A percentile compares a stretch with the other conserved stretches of the same genome.
phyloP scores from a whole-genome alignment of 2,888 invertebrate genomes.

The Leptopilina myrica region DNA sequence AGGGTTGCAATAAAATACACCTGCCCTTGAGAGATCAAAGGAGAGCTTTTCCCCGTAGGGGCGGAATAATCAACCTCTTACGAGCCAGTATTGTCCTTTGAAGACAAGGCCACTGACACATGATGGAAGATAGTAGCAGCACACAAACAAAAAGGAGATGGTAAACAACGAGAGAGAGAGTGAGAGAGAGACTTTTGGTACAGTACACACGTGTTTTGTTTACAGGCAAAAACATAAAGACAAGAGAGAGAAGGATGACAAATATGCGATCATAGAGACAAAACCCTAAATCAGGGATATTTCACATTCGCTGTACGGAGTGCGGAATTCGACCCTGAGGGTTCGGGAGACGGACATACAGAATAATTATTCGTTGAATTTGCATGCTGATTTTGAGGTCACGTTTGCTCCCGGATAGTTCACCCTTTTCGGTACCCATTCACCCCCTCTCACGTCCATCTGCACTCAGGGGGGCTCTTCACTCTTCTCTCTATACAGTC shows the following conservation, averaged over 20 bases:
- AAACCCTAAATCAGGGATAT: slow-evolving; percentile 43
- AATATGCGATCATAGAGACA: slow-evolving; percentile 42
- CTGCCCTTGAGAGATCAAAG: slow-evolving; percentile 20
- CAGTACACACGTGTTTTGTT: not conserved
- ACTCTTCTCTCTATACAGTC: slow-evolving; percentile 27
- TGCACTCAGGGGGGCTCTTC: slow-evolving; percentile 38
- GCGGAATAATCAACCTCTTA: slow-evolving; percentile 14
- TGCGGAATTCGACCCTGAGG: slow-evolving; percentile 46
- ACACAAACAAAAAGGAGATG: not conserved
- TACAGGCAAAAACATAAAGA: slow-evolving; percentile 26
- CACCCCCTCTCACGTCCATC: not conserved
- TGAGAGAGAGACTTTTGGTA: not conserved
- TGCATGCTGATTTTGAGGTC: slow-evolving; percentile 75
- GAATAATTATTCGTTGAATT: slow-evolving; percentile 74
- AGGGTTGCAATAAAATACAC: not conserved
- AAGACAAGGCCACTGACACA: slow-evolving; percentile 10
- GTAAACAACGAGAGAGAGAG: too few species aligned
- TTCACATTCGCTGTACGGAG: slow-evolving; percentile 35
- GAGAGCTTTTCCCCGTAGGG: slow-evolving; percentile 1
- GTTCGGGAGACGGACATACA: slow-evolving; percentile 63
- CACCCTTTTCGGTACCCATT: slow-evolving; percentile 35
- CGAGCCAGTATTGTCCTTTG: slow-evolving; percentile 19
- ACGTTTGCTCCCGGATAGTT: slow-evolving; percentile 63
- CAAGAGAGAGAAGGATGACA: not conserved
- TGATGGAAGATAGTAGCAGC: not conserved